Conservation (phyloP, 2,888 invertebrate species). For the Hermaeophaga mercurialis region DNA sequence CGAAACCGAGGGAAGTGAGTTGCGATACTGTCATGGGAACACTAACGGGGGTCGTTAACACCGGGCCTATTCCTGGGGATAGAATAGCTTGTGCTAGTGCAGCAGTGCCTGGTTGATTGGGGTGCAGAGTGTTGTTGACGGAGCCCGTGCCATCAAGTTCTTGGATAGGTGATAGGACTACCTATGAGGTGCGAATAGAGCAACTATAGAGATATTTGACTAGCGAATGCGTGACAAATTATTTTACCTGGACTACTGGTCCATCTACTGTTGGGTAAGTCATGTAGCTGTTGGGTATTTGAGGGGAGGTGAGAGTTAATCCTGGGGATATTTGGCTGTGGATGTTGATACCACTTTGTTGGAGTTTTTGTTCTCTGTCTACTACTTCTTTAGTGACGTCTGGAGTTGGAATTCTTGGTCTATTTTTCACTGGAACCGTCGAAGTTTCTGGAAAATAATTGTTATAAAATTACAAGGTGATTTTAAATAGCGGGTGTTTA, state of each 20-base stretch:
- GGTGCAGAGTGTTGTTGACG: slow-evolving; percentile 74
- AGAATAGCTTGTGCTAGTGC: slow-evolving; percentile 81
- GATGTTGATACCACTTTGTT: slow-evolving; percentile 52
- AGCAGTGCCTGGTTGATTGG: slow-evolving; percentile 73
- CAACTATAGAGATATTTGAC: too few species aligned
- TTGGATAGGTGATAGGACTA: slow-evolving; percentile 82
- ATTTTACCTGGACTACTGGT: slow-evolving; percentile 76
- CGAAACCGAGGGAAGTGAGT: slow-evolving; percentile 60
- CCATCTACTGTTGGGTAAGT: slow-evolving; percentile 64
- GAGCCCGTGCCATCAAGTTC: slow-evolving; percentile 77
- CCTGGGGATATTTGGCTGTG: slow-evolving; percentile 48
- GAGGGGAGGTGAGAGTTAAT: slow-evolving; percentile 72
- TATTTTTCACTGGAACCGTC: slow-evolving; percentile 72
- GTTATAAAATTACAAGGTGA: too few species aligned
- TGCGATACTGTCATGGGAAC: slow-evolving; percentile 68
- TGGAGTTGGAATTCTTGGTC: slow-evolving; percentile 88
- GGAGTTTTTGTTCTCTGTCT: slow-evolving; percentile 71
- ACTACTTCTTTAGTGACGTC: slow-evolving; percentile 82
- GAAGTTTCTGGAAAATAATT: slow-evolving; percentile 63
- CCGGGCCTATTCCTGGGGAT: slow-evolving; percentile 65
- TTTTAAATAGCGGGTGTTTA: too few species aligned
- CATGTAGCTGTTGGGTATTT: slow-evolving; percentile 55
- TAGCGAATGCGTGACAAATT: too few species aligned
- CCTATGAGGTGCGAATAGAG: slow-evolving; percentile 60
- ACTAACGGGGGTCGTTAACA: slow-evolving; percentile 58